Evolutionary conservation across 1,140 invertebrate species (phyloP), one percentile per base, ranked within the genome.

Genomic region (Arion vulgaris): DNA sequence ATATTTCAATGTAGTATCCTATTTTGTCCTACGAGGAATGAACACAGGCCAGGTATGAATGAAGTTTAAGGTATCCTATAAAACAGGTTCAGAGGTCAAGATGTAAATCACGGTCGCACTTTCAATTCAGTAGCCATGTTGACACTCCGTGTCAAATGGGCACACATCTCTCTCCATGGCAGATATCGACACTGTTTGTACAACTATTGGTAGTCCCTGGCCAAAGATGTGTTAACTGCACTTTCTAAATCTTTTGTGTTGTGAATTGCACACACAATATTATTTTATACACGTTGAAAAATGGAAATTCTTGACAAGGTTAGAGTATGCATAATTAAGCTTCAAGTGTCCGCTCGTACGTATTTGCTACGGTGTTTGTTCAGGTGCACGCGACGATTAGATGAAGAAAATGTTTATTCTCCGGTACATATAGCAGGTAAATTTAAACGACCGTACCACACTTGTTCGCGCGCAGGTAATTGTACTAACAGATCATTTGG

Each of bases 351-450:
- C 17, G 62, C 5, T 57, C 28, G 32, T 32, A 7, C 62, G 1
- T 66, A 66, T 66, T 23, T 66, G 62, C 62, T 66, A 28, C 11
- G 7, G n/a, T 66, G 17, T 66, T 66, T 66, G 62, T 66, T 32
- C 62, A 66, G 62, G 62, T 66, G 62, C 51, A 57, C 4, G 51
- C n/a, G n/a, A n/a, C n/a, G n/a, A n/a, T n/a, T n/a, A n/a, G n/a
- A n/a, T n/a, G n/a, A n/a, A n/a, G n/a, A n/a, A n/a, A n/a, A n/a
- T n/a, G n/a, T n/a, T n/a, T n/a, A n/a, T n/a, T n/a, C n/a, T n/a
- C n/a, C n/a, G n/a, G n/a, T n/a, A n/a, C n/a, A n/a, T n/a, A n/a
- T n/a, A n/a, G n/a, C n/a, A n/a, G n/a, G n/a, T n/a, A n/a, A n/a
- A n/a, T n/a, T n/a, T n/a, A n/a, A n/a, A n/a, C n/a, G n/a, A n/a